These are phyloP conservation scores for Elysia crispata DNA, from an alignment of 2,888 invertebrate species.

Conservation along the genomic window DNA sequence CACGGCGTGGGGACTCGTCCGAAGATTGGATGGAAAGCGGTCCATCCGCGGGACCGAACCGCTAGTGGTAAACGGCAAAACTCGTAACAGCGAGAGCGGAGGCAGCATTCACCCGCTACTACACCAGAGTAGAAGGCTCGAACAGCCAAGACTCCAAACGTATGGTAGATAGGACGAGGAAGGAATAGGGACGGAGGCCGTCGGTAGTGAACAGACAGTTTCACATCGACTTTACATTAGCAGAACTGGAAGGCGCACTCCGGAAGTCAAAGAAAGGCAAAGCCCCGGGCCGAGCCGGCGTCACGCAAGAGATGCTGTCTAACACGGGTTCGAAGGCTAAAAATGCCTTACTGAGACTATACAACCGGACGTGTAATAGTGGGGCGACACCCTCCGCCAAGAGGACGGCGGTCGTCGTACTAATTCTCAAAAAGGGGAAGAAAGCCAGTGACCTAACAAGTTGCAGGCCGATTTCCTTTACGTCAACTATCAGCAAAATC, in stretches of 20 bases:
- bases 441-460: background rate
- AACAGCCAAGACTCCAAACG: background rate
- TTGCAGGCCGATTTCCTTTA: slow-evolving; percentile 26
- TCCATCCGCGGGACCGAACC: no score
- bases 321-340: background rate
- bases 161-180: background rate
- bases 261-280: background rate
- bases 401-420: slow-evolving; percentile 20
- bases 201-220: background rate
- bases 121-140: background rate
- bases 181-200: background rate
- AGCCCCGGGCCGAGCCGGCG: background rate
- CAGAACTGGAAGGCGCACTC: slow-evolving; percentile 14
- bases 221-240: background rate
- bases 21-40: no score
- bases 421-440: slow-evolving; percentile 27
- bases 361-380: slow-evolving; percentile 13
- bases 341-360: slow-evolving; percentile 10
- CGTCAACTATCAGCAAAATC: slow-evolving; percentile 16
- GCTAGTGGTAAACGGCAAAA: background rate
- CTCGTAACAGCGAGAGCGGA: background rate
- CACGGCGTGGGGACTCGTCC: no score
- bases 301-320: slow-evolving; percentile 18
- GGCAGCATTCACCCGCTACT: background rate
- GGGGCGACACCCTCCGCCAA: slow-evolving; percentile 4